A percentile compares a stretch with the other conserved stretches of the same genome.
Evolutionary conservation across 2,888 invertebrate genomes (phyloP).

Genomic region (Pollenia griseotomentosa): DNA sequence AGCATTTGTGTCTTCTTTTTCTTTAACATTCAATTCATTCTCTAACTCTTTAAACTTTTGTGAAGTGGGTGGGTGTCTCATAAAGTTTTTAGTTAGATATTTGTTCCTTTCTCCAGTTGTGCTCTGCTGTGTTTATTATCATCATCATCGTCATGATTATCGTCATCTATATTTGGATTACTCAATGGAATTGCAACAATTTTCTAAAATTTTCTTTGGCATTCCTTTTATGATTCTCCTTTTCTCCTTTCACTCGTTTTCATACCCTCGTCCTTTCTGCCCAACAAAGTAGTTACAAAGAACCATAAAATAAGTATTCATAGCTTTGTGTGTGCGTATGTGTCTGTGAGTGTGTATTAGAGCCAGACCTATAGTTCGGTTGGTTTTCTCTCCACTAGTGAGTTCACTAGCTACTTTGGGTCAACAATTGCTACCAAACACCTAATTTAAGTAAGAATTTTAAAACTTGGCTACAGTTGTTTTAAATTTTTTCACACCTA

Average conservation of each 20-base stretch:
- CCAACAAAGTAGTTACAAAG: not conserved
- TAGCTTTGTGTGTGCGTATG: not conserved
- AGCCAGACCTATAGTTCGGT: too few species aligned
- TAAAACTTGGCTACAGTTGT: too few species aligned
- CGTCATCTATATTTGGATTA: conserved; percentile 66
- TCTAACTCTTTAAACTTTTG: conserved; percentile 26
- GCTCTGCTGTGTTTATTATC: conserved; percentile 25
- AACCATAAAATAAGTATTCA: conserved; percentile 33
- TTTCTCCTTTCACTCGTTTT: too few species aligned
- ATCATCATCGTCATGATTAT: conserved; percentile 13
- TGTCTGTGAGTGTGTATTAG: not conserved
- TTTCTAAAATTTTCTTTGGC: conserved; percentile 63
- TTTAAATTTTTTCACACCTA: too few species aligned
- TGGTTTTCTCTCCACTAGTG: too few species aligned
- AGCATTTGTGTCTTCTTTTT: conserved; percentile 58
- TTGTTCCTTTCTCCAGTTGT: conserved; percentile 1
- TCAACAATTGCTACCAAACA: too few species aligned
- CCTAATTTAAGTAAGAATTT: too few species aligned
- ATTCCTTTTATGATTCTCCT: conserved; percentile 47
- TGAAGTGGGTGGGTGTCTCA: not conserved
- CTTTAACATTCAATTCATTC: conserved; percentile 10
- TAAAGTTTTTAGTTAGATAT: conserved; percentile 27
- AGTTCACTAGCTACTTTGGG: too few species aligned
- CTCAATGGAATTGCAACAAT: conserved; percentile 70
- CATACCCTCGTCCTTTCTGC: not conserved